Evolutionary conservation across 1,140 invertebrate genomes (phyloP), one percentile per base, ranked within the genome.

Genomic region (Leptonema lineaticorne): DNA sequence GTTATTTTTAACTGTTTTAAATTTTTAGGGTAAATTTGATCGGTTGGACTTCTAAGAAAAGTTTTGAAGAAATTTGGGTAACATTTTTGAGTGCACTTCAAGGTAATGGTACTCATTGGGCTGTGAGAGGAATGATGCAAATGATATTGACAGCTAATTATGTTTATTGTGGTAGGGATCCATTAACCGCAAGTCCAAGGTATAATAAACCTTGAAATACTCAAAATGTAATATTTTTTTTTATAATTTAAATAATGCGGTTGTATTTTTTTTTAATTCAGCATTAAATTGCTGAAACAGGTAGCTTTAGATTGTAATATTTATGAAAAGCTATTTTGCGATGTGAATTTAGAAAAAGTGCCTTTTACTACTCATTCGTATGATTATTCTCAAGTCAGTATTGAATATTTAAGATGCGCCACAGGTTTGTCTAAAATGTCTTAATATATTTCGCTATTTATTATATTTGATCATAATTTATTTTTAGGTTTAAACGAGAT

Each of bases 1-100:
- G 14, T 58, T 29, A 24, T 58, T 58, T 3, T 45, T 45, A 14
- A 45, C 11, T 3, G 66, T 18, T 45, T 7, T 33, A 6, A n/a
- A 29, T 16, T 77, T 77, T 70, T 74, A 88, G 90, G 71, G 81
- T 89, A 57, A 87, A 85, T 33, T 75, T 89, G 22, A 80, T 91
- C 73, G 92, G 94, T 1, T 95, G 93, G 92, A 90, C 86, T 0
- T 89, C 85, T 24, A 84, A 93, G 66, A 87, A 90, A 59, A 92
- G 95, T 74, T 97, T 96, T 82, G 94, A 97, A 79, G 94, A 97
- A 79, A 94, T 93, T 1, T 97, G 94, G 94, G 94, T 96, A 86
- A 88, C 89, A 29, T 81, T 96, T 3, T 79, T 96, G 1, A 89
- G 90, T 5, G 91, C 95, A 1, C 76, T 96, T 5, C 91, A 87